phyloP scores from a whole-genome alignment of 2,113 vertebrate species.

The Mobula hypostoma region DNA sequence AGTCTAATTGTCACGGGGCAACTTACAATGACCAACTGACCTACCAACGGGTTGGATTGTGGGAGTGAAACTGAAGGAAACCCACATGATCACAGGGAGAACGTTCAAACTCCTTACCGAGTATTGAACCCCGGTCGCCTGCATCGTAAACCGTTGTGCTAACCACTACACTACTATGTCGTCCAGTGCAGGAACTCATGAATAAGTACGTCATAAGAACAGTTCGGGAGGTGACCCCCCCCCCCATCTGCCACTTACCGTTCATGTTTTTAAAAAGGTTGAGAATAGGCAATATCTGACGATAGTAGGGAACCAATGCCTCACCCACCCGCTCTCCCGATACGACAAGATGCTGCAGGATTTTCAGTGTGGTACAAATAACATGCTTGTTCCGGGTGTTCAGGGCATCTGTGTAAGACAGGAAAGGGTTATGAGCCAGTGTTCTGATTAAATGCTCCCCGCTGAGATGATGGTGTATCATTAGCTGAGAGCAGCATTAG shows the following conservation, averaged over 20 bases:
- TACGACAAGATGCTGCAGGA: constrained; percentile 83
- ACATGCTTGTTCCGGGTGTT: constrained; percentile 82
- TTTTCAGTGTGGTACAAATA: constrained; percentile 81
- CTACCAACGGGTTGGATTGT: too few relatives aligned
- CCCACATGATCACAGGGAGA: too few relatives aligned
- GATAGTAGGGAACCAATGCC: constrained; percentile 84
- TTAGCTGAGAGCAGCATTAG: constrained; percentile 48
- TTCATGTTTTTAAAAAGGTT: constrained; percentile 93
- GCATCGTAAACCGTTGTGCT: too few relatives aligned
- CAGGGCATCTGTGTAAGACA: constrained; percentile 67
- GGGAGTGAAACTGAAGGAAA: too few relatives aligned
- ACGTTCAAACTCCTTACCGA: too few relatives aligned
- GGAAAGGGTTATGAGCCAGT: not conserved
- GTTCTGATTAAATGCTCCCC: constrained; percentile 51
- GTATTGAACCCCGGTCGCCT: too few relatives aligned
- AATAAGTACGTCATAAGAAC: too few relatives aligned
- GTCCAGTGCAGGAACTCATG: too few relatives aligned
- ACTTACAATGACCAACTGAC: too few relatives aligned
- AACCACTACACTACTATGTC: too few relatives aligned
- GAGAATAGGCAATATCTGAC: constrained; percentile 83
- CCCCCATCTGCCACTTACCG: constrained; percentile 61
- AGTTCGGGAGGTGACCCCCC: not conserved
- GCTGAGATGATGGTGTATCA: constrained; percentile 45
- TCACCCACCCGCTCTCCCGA: constrained; percentile 81
- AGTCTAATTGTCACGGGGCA: too few relatives aligned